Conservation (phyloP, 2,888 invertebrate genomes). For the Diarsia dahlii region DNA sequence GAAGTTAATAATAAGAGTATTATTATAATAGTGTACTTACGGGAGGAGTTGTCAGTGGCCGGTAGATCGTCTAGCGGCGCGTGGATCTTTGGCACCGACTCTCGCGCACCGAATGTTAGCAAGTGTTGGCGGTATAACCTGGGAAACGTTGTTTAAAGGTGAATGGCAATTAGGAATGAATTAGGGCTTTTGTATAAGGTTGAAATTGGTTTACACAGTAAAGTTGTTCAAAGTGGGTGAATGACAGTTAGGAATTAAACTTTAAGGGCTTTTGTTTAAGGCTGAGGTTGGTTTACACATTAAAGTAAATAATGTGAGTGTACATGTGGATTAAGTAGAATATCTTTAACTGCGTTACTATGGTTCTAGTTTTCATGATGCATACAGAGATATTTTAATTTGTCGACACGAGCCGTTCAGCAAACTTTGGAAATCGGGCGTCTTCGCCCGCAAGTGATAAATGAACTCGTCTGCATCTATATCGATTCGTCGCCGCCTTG, state of each 20-base stretch:
- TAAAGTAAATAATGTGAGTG: too few species aligned
- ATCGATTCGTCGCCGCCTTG: conserved; percentile 82
- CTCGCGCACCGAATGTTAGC: conserved; percentile 92
- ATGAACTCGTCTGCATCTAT: conserved; percentile 96
- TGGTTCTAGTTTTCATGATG: too few species aligned
- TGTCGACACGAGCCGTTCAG: too few species aligned
- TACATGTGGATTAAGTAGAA: too few species aligned
- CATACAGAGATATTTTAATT: too few species aligned
- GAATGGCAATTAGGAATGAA: neutral
- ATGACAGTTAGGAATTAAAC: neutral
- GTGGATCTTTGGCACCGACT: conserved; percentile 86
- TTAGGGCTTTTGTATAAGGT: neutral
- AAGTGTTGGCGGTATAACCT: conserved; percentile 94
- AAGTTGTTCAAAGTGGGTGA: neutral
- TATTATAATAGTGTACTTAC: conserved; percentile 73
- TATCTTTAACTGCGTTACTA: too few species aligned
- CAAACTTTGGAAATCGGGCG: conserved; percentile 93
- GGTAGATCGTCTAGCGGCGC: conserved; percentile 83
- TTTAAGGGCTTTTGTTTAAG: neutral
- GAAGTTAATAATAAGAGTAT: neutral
- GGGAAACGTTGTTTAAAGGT: conserved; percentile 23
- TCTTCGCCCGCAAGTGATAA: conserved; percentile 95
- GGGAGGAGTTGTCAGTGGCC: conserved; percentile 82
- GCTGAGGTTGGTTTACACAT: neutral
- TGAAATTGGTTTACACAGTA: neutral